A percentile compares a stretch with the other conserved stretches of the same genome.
Conservation (phyloP, 1,140 invertebrate species). For the Phortica variegata region DNA sequence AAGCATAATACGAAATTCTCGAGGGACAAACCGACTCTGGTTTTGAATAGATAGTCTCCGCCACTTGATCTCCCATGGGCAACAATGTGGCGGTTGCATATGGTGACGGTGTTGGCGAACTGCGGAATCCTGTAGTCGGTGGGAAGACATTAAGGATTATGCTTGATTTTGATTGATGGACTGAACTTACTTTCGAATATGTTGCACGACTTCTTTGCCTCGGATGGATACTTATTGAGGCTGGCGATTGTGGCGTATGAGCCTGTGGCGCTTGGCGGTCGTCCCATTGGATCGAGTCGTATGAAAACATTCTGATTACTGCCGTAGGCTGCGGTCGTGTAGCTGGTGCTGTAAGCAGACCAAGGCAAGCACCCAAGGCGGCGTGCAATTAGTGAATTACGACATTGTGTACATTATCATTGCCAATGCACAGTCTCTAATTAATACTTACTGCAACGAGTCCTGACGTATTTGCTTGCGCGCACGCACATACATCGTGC, state of each 20-base stretch:
- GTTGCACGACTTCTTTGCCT: constrained; percentile 53
- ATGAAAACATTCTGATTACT: constrained; percentile 72
- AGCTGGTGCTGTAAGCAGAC: constrained; percentile 61
- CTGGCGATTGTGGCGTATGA: constrained; percentile 80
- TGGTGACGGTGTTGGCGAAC: constrained; percentile 64
- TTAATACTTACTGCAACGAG: constrained; percentile 68
- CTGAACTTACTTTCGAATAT: constrained; percentile 50
- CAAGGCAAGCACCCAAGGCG: background rate
- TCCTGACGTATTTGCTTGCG: constrained; percentile 75
- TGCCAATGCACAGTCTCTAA: background rate
- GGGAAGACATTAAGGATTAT: constrained; percentile 9
- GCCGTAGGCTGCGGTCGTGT: constrained; percentile 69
- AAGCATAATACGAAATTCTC: constrained; percentile 50
- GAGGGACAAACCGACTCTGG: constrained; percentile 54
- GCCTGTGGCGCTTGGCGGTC: constrained; percentile 73
- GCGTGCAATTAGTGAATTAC: background rate
- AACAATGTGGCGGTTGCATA: constrained; percentile 67
- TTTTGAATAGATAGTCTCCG: constrained; percentile 58
- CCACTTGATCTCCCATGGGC: constrained; percentile 53
- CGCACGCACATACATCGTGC: constrained; percentile 74
- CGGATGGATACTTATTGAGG: constrained; percentile 66
- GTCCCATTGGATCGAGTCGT: constrained; percentile 65
- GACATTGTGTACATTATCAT: no score
- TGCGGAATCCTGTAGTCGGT: constrained; percentile 45
- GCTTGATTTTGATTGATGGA: background rate